These are phyloP conservation scores for Miichthys miiuy DNA, from an alignment of 2,797 vertebrate species.

Conservation along the genomic window DNA sequence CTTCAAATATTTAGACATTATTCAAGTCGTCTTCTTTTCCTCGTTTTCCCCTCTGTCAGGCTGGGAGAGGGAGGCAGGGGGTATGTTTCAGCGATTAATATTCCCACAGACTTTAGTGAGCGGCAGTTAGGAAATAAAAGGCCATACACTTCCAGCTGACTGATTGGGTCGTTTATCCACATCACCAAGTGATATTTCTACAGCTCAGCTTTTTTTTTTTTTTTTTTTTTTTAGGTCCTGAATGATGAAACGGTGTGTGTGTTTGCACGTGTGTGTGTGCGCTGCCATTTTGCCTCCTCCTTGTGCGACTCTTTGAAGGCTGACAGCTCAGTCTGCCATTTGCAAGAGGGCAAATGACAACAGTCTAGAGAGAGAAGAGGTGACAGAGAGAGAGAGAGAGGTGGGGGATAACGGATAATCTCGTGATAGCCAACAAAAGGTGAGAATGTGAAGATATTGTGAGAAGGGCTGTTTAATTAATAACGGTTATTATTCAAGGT, in stretches of 20 bases:
- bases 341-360: constrained; percentile 58
- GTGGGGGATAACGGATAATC: neutral
- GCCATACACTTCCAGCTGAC: constrained; percentile 76
- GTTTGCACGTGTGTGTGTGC: constrained; percentile 28
- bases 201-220: constrained; percentile 34
- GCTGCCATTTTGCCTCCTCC: constrained; percentile 50
- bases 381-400: neutral
- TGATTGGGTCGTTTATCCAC: constrained; percentile 82
- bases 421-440: constrained; percentile 55
- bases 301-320: constrained; percentile 62
- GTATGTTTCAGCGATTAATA: constrained; percentile 77
- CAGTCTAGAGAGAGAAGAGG: constrained; percentile 38
- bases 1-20: constrained; percentile 84
- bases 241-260: constrained; percentile 66
- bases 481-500: constrained; percentile 53
- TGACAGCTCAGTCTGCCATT: constrained; percentile 71
- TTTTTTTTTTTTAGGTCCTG: constrained; percentile 53
- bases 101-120: constrained; percentile 72
- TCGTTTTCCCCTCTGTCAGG: constrained; percentile 55
- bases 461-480: constrained; percentile 46
- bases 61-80: constrained; percentile 45
- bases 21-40: constrained; percentile 66
- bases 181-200: constrained; percentile 78
- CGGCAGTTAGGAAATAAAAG: constrained; percentile 80
- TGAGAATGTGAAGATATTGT: constrained; percentile 50